These are phyloP conservation scores for Spisula solida DNA, from an alignment of 2,888 invertebrate genomes.

Conservation along the genomic window DNA sequence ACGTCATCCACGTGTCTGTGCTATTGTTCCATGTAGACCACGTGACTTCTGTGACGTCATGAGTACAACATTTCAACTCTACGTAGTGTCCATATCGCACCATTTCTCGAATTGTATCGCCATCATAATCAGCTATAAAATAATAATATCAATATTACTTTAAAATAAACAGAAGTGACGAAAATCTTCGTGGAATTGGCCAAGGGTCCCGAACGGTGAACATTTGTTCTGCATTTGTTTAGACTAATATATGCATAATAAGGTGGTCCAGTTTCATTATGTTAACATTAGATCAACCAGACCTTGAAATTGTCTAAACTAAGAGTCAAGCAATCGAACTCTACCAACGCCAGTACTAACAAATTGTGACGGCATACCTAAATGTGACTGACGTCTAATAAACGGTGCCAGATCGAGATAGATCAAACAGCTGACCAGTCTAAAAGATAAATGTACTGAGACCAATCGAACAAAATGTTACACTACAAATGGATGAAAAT, in stretches of 20 bases:
- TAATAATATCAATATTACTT: not conserved
- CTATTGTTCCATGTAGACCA: slow-evolving; percentile 28
- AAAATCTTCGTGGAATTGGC: not conserved
- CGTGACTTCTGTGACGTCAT: not conserved
- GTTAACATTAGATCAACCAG: too few species aligned
- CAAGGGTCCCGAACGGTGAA: not conserved
- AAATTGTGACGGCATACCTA: too few species aligned
- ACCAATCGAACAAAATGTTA: too few species aligned
- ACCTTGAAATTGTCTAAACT: too few species aligned
- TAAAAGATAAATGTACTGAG: too few species aligned
- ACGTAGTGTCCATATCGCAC: slow-evolving; percentile 40
- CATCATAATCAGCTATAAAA: not conserved
- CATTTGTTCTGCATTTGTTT: not conserved
- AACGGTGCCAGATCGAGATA: too few species aligned
- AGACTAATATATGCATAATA: not conserved
- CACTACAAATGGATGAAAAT: too few species aligned
- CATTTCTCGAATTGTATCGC: not conserved
- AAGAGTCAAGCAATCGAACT: too few species aligned
- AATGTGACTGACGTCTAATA: too few species aligned
- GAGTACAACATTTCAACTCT: slow-evolving; percentile 33
- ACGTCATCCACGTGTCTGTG: slow-evolving; percentile 19
- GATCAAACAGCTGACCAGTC: too few species aligned
- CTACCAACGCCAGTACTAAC: too few species aligned
- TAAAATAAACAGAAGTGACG: not conserved
- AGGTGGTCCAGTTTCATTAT: too few species aligned